These are phyloP conservation scores for Paramormyrops kingsleyae DNA, from an alignment of 2,113 vertebrate species.

Conservation along the genomic window DNA sequence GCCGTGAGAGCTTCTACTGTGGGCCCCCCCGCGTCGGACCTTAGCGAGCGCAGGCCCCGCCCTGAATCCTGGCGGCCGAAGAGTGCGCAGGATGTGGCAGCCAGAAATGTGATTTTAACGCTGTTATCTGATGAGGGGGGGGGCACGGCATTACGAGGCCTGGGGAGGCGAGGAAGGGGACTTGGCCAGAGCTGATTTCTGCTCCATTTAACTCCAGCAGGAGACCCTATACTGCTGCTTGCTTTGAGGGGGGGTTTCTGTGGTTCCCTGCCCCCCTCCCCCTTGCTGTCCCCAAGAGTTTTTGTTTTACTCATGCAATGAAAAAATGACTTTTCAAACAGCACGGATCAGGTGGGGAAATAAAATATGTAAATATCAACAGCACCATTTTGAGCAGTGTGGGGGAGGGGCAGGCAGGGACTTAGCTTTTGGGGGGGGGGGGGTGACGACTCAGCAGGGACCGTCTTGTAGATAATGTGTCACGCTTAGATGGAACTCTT, in stretches of 20 bases:
- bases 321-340: slow-evolving; percentile 30
- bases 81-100: not conserved
- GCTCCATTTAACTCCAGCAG: slow-evolving; percentile 29
- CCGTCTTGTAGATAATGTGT: not conserved
- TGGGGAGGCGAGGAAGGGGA: not conserved
- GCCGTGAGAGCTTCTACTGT: not conserved
- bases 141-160: slow-evolving; percentile 3
- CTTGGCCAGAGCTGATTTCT: not conserved
- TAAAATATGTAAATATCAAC: slow-evolving; percentile 22
- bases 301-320: slow-evolving; percentile 23
- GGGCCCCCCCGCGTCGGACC: not conserved
- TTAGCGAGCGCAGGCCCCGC: not conserved
- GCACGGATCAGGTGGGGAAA: slow-evolving; percentile 21
- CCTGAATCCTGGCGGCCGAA: not conserved
- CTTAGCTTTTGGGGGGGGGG: not conserved
- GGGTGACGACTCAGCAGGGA: not conserved
- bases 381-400: not conserved
- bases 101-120: slow-evolving; percentile 16
- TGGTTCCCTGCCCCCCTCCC: not conserved
- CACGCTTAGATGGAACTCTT: slow-evolving; percentile 9
- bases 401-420: not conserved
- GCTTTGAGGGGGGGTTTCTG: not conserved
- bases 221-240: slow-evolving; percentile 25
- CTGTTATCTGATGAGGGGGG: slow-evolving; percentile 20
- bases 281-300: slow-evolving; percentile 16